Base-by-base conservation (phyloP, 2,113 vertebrate genomes). In the Felis chaus region DNA sequence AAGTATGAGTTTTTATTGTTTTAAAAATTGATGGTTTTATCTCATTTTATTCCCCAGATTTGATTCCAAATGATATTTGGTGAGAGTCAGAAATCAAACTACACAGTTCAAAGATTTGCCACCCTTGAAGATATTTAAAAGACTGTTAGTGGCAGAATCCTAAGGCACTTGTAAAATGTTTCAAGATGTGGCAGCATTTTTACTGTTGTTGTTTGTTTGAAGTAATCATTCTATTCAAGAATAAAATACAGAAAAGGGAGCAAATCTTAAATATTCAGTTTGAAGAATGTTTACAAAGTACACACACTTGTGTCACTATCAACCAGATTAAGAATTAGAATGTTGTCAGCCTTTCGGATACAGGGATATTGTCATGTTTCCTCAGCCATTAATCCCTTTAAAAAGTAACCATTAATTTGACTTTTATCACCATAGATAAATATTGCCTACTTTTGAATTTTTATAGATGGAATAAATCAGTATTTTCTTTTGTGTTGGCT, bases 121-220 rank as follows among this genome's bases (percentile, higher is more conserved):
- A 94, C 45, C 33, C 31, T 88, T 89, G 87, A 78, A 10, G 25
- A 65, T 95, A 83, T 82, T 76, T 87, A 78, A 84, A 92, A 84
- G 63, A 89, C 36, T 80, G 5, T 63, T 33, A 41, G 71, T 78
- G 39, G 16, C 39, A 63, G 71, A 97, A 95, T 85, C 91, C 53
- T 84, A 27, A 79, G 61, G 45, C 61, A 84, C 2, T 79, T 92
- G 29, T 13, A 94, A 74, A 82, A 76, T 36, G 25, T 53, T 83
- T 95, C 19, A 81, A 95, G 33, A 7, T n/a, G 45, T 53, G 25
- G 45, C 39, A 89, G 7, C 18, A 80, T 89, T 92, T 88, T 88
- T 96, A 16, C 63, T 86, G 7, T 65, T 85, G 12, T 87, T 91
- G 27, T 74, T 91, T 85, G 4, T 71, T 91, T 94, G 31, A 87